Evolutionary conservation across 2,113 vertebrate species (phyloP), one percentile per base, ranked within the genome.

Genomic region (Rhinoptilus africanus): DNA sequence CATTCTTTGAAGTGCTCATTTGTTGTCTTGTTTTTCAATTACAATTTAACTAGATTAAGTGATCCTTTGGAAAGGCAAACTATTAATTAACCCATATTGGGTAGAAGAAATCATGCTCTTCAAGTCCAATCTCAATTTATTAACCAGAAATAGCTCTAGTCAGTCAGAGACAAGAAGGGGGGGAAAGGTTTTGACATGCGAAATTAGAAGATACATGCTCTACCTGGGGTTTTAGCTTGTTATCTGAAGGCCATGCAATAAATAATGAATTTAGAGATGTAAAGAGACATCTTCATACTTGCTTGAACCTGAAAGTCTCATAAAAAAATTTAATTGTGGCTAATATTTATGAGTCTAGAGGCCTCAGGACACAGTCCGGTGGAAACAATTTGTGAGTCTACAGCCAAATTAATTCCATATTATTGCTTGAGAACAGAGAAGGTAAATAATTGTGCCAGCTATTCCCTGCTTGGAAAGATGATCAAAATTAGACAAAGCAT

Each of bases 11-110:
- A 71, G 41, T 50, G 28, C 22, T 79, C 30, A 34, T 88, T 88
- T 73, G 30, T 92, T 92, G 92, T 66, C 79, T 85, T 78, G 43
- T 30, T 56, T 88, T 83, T 68, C 8, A 2, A 64, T 84, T 91
- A 93, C 54, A 93, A 74, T 81, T 91, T 95, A 92, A 95, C 59
- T n/a, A 77, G 37, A 76, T 35, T 62, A 90, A 94, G 63, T 56
- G 48, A 88, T 88, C 54, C 60, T 86, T 91, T 51, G 54, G 43
- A 95, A 89, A 86, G 28, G 72, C 41, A 85, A 86, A 63, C 51
- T 63, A 62, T 77, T 93, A 83, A 93, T 86, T 93, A 92, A 93
- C n/a, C 35, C 16, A 3, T 63, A 78, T 10, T n/a, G n/a, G 20
- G 59, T 45, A 81, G 39, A 48, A 86, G 28, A 91, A 93, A 62